Evolutionary conservation across 2,888 invertebrate species (phyloP).

Genomic region (Herminia tarsipennalis): DNA sequence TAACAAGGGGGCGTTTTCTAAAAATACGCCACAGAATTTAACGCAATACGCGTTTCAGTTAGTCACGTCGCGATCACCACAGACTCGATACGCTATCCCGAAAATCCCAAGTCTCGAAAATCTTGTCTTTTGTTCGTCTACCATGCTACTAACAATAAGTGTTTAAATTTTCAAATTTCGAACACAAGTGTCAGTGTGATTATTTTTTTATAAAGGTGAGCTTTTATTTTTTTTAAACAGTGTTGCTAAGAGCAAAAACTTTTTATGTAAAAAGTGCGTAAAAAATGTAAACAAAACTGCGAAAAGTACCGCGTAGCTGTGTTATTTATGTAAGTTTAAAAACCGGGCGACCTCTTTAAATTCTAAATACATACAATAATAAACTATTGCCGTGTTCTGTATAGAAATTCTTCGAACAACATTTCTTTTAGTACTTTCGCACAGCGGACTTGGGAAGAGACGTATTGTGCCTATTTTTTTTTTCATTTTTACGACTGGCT

Average conservation of each 20-base stretch:
- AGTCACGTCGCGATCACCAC: constrained; percentile 67
- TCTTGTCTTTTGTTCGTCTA: constrained; percentile 34
- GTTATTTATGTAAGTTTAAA: constrained; percentile 35
- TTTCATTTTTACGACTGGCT: constrained; percentile 22
- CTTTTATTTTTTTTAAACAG: constrained; percentile 2
- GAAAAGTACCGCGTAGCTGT: constrained; percentile 3
- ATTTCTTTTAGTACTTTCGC: constrained; percentile 9
- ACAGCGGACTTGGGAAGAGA: neutral
- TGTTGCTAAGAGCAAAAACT: neutral
- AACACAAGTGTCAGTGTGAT: constrained; percentile 1
- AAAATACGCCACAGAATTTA: constrained; percentile 73
- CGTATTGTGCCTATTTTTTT: constrained; percentile 2
- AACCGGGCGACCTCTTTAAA: constrained; percentile 42
- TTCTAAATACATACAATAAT: constrained; percentile 46
- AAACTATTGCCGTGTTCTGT: constrained; percentile 29
- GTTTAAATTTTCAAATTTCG: constrained; percentile 6
- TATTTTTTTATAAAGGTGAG: constrained; percentile 25
- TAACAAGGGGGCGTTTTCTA: constrained; percentile 82
- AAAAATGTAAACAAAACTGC: constrained; percentile 18
- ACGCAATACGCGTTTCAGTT: constrained; percentile 59
- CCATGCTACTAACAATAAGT: constrained; percentile 33
- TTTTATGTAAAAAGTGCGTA: neutral
- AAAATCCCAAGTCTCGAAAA: constrained; percentile 27
- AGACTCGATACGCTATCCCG: constrained; percentile 49
- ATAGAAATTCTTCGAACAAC: constrained; percentile 27